Conservation (phyloP, 2,797 vertebrate species). For the Diplodus puntazzo region DNA sequence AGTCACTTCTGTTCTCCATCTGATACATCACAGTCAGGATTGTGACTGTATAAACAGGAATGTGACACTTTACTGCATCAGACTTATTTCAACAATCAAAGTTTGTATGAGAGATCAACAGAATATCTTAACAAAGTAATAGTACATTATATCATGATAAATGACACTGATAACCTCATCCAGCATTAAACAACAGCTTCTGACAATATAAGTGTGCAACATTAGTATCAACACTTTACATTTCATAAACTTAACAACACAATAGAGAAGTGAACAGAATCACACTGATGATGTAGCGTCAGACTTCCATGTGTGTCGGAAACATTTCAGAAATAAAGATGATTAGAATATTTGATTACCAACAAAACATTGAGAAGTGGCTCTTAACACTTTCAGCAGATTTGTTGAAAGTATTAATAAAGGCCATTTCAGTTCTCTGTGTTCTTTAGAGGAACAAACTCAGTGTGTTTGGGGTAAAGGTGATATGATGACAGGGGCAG, state of each 20-base stretch:
- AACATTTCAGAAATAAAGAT: not conserved
- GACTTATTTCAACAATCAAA: not conserved
- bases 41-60: not conserved
- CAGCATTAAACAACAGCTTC: not conserved
- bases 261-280: not conserved
- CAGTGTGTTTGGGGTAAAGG: slow-evolving; percentile 21
- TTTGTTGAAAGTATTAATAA: too few relatives aligned
- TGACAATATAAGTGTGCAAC: not conserved
- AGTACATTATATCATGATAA: not conserved
- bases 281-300: too few relatives aligned
- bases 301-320: not conserved
- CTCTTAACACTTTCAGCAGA: not conserved
- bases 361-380: not conserved
- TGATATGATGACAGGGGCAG: slow-evolving; percentile 43
- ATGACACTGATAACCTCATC: not conserved
- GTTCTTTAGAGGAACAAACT: not conserved
- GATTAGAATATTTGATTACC: not conserved
- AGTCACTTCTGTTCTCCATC: not conserved
- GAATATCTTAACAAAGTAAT: not conserved
- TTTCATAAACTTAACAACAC: not conserved
- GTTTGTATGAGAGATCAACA: not conserved
- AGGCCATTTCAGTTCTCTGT: not conserved
- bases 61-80: not conserved
- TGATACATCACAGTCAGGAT: not conserved
- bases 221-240: not conserved